Conservation (phyloP, 2,888 invertebrate species). For the Druceiella hillmani region DNA sequence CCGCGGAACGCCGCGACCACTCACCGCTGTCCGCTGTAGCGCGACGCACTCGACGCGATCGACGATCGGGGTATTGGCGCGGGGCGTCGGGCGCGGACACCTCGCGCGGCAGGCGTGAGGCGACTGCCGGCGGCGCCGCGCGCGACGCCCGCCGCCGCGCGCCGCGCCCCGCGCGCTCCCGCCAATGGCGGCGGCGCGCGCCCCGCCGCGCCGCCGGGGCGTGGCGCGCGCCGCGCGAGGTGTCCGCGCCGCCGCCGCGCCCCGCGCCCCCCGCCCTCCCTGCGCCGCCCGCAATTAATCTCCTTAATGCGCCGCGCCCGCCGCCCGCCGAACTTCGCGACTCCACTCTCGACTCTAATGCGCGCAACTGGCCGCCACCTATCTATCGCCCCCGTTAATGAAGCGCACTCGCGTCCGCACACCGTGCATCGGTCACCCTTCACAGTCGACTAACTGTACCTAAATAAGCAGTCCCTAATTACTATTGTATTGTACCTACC, state of each 20-base stretch:
- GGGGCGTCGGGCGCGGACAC: conserved; percentile 33
- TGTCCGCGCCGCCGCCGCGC: conserved; percentile 28
- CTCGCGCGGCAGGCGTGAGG: conserved; percentile 49
- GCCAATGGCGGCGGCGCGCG: conserved; percentile 37
- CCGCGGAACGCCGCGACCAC: conserved; percentile 33
- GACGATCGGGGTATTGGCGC: conserved; percentile 25
- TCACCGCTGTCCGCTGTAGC: conserved; percentile 29
- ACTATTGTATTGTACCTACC: no score
- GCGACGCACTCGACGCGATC: conserved; percentile 28
- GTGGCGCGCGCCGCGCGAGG: conserved; percentile 39
- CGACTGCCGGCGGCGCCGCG: conserved; percentile 49
- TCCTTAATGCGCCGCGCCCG: conserved; percentile 45
- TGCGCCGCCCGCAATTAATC: conserved; percentile 37
- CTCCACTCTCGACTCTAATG: no score
- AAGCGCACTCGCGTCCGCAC: no score
- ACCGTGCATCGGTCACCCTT: no score
- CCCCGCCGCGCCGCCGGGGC: conserved; percentile 42
- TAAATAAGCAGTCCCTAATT: no score
- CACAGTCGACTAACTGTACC: no score
- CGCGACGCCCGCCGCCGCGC: conserved; percentile 50
- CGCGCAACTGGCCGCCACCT: conserved; percentile 39
- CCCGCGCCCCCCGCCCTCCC: conserved; percentile 29
- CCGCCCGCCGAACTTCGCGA: conserved; percentile 25
- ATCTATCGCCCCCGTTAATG: no score
- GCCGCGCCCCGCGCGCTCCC: conserved; percentile 37